Percentiles rank a stretch among this genome's conserved stretches.
Conservation (phyloP, 2,113 vertebrate genomes). For the Dicrurus megarhynchus region DNA sequence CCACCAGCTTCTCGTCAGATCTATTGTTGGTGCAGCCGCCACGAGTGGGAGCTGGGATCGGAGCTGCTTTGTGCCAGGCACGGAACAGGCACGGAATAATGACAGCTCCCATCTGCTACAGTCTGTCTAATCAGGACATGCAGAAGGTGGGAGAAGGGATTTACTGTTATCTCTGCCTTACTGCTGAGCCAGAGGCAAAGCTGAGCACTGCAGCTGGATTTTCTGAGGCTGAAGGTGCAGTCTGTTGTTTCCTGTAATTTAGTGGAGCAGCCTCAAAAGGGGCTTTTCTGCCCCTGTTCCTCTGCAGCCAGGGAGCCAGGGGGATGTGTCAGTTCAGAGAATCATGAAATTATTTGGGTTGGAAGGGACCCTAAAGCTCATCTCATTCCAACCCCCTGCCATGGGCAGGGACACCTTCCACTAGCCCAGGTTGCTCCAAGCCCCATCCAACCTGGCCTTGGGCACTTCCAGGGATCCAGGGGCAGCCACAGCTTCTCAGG, state of each 20-base stretch:
- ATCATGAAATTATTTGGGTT: neutral
- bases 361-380: neutral
- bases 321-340: neutral
- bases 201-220: neutral
- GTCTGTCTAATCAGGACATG: neutral
- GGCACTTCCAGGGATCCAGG: neutral
- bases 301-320: neutral
- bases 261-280: neutral
- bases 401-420: neutral
- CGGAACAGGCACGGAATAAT: neutral
- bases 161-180: constrained; percentile 8
- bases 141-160: constrained; percentile 41
- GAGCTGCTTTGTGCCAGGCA: neutral
- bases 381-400: neutral
- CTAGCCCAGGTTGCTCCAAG: neutral
- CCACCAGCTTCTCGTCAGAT: neutral
- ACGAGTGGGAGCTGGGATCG: neutral
- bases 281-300: neutral
- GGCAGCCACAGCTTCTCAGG: neutral
- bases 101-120: neutral
- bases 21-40: neutral
- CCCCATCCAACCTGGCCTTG: rapidly evolving
- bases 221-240: neutral
- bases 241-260: neutral
- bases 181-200: constrained; percentile 22